These are phyloP conservation scores for Chloropsis cyanopogon DNA, from an alignment of 2,113 vertebrate genomes.

Conservation along the genomic window DNA sequence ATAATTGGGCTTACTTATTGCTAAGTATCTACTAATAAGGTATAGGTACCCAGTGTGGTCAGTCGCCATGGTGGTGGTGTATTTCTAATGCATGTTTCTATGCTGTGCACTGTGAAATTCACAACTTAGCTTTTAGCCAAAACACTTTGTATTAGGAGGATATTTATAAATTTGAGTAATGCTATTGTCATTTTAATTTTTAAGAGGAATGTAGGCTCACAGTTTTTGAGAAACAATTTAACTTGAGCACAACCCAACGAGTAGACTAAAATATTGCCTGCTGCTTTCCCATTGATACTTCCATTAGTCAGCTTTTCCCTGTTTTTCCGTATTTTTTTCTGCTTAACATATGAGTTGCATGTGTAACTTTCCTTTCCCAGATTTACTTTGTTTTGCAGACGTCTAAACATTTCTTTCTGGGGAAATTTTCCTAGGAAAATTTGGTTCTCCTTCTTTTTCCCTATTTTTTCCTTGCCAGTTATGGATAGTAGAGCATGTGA, in stretches of 20 bases:
- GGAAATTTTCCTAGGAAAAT: not conserved
- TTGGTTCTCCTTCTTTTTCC: not conserved
- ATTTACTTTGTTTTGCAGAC: not conserved
- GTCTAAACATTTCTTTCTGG: not conserved
- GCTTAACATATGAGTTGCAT: not conserved
- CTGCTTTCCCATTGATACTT: not conserved
- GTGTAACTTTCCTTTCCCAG: slow-evolving; percentile 3
- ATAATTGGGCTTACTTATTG: not conserved
- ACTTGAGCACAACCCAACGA: not conserved
- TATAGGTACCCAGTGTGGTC: not conserved
- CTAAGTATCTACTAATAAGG: not conserved
- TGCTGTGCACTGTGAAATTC: not conserved
- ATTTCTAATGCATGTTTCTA: not conserved
- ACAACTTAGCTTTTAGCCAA: not conserved
- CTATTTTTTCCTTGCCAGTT: not conserved
- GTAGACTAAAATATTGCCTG: not conserved
- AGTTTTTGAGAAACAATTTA: not conserved
- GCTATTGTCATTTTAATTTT: not conserved
- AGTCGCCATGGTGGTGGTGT: not conserved
- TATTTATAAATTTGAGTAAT: not conserved
- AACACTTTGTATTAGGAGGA: not conserved
- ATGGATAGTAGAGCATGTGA: slow-evolving; percentile 28
- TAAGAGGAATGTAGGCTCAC: not conserved
- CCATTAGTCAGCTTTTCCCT: not conserved
- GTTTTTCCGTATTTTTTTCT: slow-evolving; percentile 8